Evolutionary conservation across 2,113 vertebrate species (phyloP), one percentile per base, ranked within the genome.

Genomic region (Nasalis larvatus): DNA sequence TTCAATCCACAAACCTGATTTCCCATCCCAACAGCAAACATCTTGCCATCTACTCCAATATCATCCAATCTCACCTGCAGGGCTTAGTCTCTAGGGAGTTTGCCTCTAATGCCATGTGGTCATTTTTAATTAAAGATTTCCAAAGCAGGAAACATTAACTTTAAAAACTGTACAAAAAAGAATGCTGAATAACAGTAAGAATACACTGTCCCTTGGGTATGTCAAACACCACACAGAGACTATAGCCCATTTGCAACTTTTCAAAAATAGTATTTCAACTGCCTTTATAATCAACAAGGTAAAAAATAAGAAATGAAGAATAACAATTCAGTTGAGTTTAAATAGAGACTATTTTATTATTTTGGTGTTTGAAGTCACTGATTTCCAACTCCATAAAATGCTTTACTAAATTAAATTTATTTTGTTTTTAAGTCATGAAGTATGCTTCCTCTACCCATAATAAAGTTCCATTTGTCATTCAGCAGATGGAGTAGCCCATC

Each of bases 281-380:
- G 56, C 76, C 8, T 93, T 89, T 89, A 58, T 54, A 95, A 95
- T 87, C 42, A 97, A 81, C 16, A 95, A 89, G 86, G 21, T 90
- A 87, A 95, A 95, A 97, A 71, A 45, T 60, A 84, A 83, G 81
- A 82, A 60, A 80, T 60, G 30, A 94, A 93, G 40, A 74, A 52
- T 40, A 94, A 77, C 32, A 88, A 66, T 89, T 54, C 85, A 80
- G 40, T 18, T 89, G 80, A 87, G 66, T 87, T 94, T 45, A 82
- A 71, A 86, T 35, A 54, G 60, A 96, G 60, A 91, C 21, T 56
- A 80, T 91, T 97, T 96, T 73, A 91, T 93, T 93, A 97, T 96
- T 94, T 97, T 91, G 69, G n/a, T 86, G n/a, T 56, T 91, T 95
- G 63, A 96, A 95, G 47, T 95, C 52, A 92, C 78, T 49, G 37